Conservation (phyloP, 2,888 invertebrate species). For the Acleris holmiana region DNA sequence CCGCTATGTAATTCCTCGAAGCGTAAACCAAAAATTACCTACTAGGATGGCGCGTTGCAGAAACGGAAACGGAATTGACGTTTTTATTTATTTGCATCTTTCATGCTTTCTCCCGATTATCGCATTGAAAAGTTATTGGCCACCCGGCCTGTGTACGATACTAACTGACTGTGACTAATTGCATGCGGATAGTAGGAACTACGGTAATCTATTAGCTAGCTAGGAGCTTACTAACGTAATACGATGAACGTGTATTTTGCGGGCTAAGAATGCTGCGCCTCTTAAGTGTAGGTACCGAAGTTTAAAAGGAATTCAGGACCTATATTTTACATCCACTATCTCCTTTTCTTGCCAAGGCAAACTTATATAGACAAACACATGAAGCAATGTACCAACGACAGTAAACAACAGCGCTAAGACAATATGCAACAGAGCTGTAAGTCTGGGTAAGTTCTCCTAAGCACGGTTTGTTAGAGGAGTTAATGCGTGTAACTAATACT, state of each 20-base stretch:
- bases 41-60: constrained; percentile 26
- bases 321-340: too few species aligned
- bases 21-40: constrained; percentile 17
- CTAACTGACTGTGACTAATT: constrained; percentile 14
- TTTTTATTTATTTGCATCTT: constrained; percentile 22
- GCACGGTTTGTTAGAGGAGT: constrained; percentile 26
- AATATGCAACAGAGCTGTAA: not conserved
- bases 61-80: constrained; percentile 22
- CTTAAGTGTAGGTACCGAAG: too few species aligned
- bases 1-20: constrained; percentile 5
- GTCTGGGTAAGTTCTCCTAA: constrained; percentile 1
- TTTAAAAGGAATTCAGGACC: too few species aligned
- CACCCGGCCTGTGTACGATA: constrained; percentile 14
- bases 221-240: too few species aligned
- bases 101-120: constrained; percentile 30
- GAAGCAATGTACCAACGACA: too few species aligned
- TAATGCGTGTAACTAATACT: constrained; percentile 27
- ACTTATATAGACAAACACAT: too few species aligned
- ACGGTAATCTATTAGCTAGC: too few species aligned
- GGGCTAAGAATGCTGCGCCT: too few species aligned
- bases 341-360: too few species aligned
- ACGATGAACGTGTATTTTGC: too few species aligned
- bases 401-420: too few species aligned
- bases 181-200: too few species aligned
- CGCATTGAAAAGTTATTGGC: constrained; percentile 12